Base-by-base conservation (phyloP, 2,797 vertebrate species). In the Esox masquinongy region DNA sequence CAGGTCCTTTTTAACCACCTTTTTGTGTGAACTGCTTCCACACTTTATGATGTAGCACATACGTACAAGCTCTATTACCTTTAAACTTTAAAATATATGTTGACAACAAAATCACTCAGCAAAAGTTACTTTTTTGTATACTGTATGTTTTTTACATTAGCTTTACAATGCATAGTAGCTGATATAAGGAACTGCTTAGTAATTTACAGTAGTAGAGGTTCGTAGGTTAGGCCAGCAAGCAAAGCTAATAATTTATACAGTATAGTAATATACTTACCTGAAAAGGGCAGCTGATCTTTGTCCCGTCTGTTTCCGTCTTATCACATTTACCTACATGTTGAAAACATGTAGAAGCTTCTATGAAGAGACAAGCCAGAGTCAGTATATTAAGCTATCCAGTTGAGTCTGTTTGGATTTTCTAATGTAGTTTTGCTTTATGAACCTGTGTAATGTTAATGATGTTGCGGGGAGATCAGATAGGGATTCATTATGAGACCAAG, bases 331-430 rank as follows among this genome's bases (percentile, higher is more conserved):
- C 73, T 83, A 82, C 68, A 78, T 87, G 77, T 90, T 85, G 75
- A 68, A 67, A 85, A 84, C 72, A 82, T 84, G 77, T 78, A 72
- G 73, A 67, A 67, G 29, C 83, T 83, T 83, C 83, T 77, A 82
- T 84, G 69, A 29, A 74, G 80, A 70, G 86, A 70, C 43, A 74
- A 83, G 24, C 70, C 83, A 85, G 75, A 86, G 90, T 85, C 90
- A 92, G 89, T 84, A 83, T 89, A 90, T 91, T 92, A 93, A 93
- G 93, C 92, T 94, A 91, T 89, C 84, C 78, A 82, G 81, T 86
- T 29, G 70, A 82, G 16, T 72, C 26, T 73, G n/a, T 14, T 24
- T 34, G 50, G 74, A 74, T 66, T 83, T 76, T 19, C 74, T 80
- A 88, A 80, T 74, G 64, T 84, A 63, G 89, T 90, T 87, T 90